Evolutionary conservation across 2,797 vertebrate genomes (phyloP).

Genomic region (Chelidonichthys spinosus): DNA sequence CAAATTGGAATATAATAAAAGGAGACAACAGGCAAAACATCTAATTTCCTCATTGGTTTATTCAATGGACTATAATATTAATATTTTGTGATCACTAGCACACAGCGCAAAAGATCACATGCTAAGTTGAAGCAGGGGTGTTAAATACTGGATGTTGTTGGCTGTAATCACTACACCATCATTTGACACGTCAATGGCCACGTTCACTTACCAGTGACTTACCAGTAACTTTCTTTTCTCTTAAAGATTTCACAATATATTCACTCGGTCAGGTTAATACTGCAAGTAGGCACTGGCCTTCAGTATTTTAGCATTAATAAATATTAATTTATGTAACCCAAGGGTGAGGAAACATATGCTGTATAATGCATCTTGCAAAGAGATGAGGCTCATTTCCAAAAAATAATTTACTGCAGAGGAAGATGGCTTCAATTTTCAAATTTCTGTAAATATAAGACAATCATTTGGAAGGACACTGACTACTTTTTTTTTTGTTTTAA

Average conservation of each 20-base stretch:
- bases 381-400: background rate
- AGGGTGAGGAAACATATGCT: background rate
- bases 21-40: too few relatives aligned
- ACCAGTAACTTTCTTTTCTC: background rate
- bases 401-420: background rate
- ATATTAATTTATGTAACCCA: background rate
- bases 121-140: background rate
- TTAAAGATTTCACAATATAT: background rate
- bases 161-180: background rate
- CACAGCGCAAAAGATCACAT: background rate
- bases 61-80: too few relatives aligned
- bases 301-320: background rate
- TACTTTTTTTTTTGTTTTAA: background rate
- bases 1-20: too few relatives aligned
- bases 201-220: background rate
- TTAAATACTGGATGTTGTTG: background rate
- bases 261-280: background rate
- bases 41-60: too few relatives aligned
- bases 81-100: too few relatives aligned
- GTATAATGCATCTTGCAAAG: background rate
- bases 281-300: background rate
- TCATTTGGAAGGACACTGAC: background rate
- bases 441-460: background rate
- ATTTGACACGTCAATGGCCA: background rate
- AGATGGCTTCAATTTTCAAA: background rate